These are phyloP conservation scores for Prinia subflava DNA, from an alignment of 2,113 vertebrate genomes.

Conservation along the genomic window DNA sequence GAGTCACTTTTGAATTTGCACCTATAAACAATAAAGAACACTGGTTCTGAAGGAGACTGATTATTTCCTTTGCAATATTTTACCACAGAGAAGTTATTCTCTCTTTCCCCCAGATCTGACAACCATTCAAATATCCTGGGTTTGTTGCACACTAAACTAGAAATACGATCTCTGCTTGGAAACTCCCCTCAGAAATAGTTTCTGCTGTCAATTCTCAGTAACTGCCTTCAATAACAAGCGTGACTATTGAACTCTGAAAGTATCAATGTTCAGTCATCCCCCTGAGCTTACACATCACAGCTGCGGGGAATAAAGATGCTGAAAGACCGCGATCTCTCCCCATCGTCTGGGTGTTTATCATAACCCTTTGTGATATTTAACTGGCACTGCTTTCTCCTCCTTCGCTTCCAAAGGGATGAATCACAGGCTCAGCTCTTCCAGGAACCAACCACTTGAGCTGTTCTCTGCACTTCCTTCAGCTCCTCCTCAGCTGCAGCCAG, in stretches of 20 bases:
- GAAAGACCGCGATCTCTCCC: neutral
- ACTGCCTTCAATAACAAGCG: neutral
- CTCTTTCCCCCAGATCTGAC: neutral
- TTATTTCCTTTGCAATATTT: slow-evolving; percentile 26
- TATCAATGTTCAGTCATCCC: neutral
- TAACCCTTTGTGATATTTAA: slow-evolving; percentile 32
- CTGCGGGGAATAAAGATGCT: slow-evolving; percentile 12
- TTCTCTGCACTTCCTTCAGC: slow-evolving; percentile 10
- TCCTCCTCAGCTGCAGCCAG: slow-evolving; percentile 15
- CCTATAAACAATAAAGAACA: slow-evolving; percentile 9
- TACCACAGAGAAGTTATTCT: slow-evolving; percentile 4
- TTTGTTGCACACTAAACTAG: slow-evolving; percentile 26
- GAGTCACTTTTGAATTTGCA: slow-evolving; percentile 22
- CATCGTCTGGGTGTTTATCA: neutral
- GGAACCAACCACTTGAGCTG: slow-evolving; percentile 41
- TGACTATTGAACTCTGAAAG: slow-evolving; percentile 29
- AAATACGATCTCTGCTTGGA: slow-evolving; percentile 30
- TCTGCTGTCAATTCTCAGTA: slow-evolving; percentile 21
- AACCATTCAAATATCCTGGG: neutral
- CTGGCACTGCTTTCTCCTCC: slow-evolving; percentile 26
- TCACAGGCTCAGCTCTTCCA: slow-evolving; percentile 1
- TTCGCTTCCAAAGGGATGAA: slow-evolving; percentile 33
- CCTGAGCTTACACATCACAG: slow-evolving; percentile 19
- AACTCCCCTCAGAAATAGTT: slow-evolving; percentile 39
- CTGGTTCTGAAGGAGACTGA: slow-evolving; percentile 8